A percentile compares a stretch with the other conserved stretches of the same genome.
phyloP scores from a whole-genome alignment of 1,140 invertebrate genomes.

The Heliconius melpomene region DNA sequence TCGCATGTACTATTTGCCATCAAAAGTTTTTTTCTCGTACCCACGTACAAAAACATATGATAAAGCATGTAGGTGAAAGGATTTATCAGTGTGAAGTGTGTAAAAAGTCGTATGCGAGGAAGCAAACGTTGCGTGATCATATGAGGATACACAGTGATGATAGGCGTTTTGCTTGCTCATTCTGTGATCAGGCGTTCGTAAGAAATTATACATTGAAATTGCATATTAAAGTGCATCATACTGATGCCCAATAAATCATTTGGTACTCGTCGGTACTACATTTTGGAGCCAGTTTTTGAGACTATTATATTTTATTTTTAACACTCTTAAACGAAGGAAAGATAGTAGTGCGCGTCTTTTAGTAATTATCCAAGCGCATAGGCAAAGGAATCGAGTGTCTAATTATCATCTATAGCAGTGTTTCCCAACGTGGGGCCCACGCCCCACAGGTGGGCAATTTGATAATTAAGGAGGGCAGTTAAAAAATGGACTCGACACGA shows the following conservation, averaged over 20 bases:
- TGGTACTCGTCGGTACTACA: not conserved
- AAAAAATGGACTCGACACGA: no score
- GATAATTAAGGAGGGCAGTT: no score
- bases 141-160: constrained; percentile 78
- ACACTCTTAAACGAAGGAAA: no score
- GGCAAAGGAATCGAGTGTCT: no score
- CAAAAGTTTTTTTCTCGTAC: constrained; percentile 67
- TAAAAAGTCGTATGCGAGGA: constrained; percentile 82
- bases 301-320: no score
- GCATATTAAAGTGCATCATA: constrained; percentile 65
- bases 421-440: no score
- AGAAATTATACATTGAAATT: constrained; percentile 62
- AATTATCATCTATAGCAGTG: no score
- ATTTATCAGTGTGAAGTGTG: constrained; percentile 87
- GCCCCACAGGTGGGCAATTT: no score
- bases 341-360: no score
- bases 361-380: no score
- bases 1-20: constrained; percentile 63
- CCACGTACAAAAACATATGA: constrained; percentile 75
- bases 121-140: constrained; percentile 82
- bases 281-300: no score
- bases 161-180: constrained; percentile 53
- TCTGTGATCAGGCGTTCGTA: constrained; percentile 61
- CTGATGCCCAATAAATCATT: constrained; percentile 28
- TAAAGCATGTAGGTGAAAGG: constrained; percentile 85